Base-by-base conservation (phyloP, 2,888 invertebrate genomes). In the Chalcis sispes region DNA sequence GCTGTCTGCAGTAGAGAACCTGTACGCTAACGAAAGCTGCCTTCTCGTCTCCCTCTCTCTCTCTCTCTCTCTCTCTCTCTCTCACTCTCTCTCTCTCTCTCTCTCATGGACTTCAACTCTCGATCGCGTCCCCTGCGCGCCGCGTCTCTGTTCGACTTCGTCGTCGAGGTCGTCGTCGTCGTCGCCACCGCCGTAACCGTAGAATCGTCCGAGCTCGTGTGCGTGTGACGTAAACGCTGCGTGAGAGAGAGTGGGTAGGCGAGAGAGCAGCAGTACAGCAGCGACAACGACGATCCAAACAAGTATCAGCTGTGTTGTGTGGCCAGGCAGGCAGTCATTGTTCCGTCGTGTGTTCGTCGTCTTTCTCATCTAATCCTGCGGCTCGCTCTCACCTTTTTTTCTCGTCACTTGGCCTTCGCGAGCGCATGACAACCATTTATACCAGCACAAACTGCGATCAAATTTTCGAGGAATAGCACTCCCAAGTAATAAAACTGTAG, bases 241-340 rank as follows among this genome's bases (percentile, higher is more conserved):
- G 5, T 52, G 59, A 62, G 71, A 52, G 61, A 71, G 59, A 70
- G 70, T 59, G 70, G 61, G 40, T 50, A 71, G 52, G 61, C 70
- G 52, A 46, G 15, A 46, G 46, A 56, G 58, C 59, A 59, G 66
- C 66, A 69, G 67, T 29, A 40, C 73, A 64, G 56, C 72, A 62
- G 61, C 42, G 32, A 46, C 70, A 85, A 87, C 86, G 85, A 84
- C 82, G 83, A 86, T 85, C 87, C 83, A 88, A 88, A 88, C 87
- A 88, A 87, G 88, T 83, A 87, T 87, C 88, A 88, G 88, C 88
- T 88, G 88, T 87, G 87, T 87, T n/a, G n/a, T n/a, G n/a, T n/a
- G n/a, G n/a, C n/a, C n/a, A n/a, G 79, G 79, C 83, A 42, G 82
- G 84, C 84, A 87, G 87, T 87, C 86, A 85, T 86, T 87, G 86